A percentile compares a stretch with the other conserved stretches of the same genome.
Evolutionary conservation across 2,113 vertebrate species (phyloP).

Genomic region (Sinosuthora webbiana): DNA sequence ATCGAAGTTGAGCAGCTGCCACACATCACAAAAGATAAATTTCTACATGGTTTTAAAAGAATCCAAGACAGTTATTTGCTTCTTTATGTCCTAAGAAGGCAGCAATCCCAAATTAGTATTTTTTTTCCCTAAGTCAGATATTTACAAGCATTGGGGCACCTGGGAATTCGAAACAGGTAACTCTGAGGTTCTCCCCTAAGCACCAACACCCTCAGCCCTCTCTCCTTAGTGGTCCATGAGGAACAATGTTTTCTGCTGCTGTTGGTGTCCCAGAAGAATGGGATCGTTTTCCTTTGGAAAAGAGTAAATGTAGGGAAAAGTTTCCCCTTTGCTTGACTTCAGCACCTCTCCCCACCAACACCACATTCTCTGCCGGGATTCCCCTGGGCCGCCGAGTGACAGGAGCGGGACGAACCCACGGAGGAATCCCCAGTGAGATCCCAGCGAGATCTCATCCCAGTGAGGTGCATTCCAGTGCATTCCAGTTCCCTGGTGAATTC

Average conservation of each 20-base stretch:
- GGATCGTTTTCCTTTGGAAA: neutral
- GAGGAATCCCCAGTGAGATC: neutral
- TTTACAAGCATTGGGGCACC: neutral
- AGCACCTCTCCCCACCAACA: neutral
- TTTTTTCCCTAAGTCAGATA: neutral
- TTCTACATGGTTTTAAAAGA: neutral
- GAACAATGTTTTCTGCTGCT: neutral
- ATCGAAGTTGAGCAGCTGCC: neutral
- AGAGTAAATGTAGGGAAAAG: neutral
- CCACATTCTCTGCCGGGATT: neutral
- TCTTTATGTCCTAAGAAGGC: neutral
- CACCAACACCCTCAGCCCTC: neutral
- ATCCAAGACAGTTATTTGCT: neutral
- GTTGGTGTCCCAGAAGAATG: neutral
- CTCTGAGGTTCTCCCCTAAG: neutral
- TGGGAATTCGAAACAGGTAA: neutral
- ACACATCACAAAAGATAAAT: neutral
- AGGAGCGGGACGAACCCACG: fast-evolving
- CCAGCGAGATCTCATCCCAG: no score
- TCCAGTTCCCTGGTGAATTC: no score
- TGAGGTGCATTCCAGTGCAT: fast-evolving
- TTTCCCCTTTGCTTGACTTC: neutral
- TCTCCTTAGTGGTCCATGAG: neutral
- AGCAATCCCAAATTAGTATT: neutral
- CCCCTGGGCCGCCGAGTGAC: neutral